Evolutionary conservation across 2,888 invertebrate genomes (phyloP), one percentile per base, ranked within the genome.

Genomic region (Cephonodes hylas): DNA sequence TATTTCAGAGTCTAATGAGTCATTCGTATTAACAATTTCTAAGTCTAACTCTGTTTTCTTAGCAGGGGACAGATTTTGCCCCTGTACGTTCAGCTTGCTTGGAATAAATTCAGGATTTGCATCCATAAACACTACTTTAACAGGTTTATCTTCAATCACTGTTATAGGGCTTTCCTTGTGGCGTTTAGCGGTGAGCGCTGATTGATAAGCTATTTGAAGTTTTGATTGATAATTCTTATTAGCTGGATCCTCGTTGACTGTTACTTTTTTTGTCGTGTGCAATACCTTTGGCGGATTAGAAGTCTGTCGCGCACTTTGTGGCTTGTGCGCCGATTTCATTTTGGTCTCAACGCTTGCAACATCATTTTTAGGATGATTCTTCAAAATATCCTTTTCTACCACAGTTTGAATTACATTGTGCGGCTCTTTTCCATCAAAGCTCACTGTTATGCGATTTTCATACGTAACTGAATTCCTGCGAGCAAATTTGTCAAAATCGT

Each of bases 141-240:
- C 91, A 18, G 91, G 91, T 70, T 89, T 89, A 64, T 92, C 91
- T 76, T 92, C 91, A n/a, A 91, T 85, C 5, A 91, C 87, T 31
- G 86, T 81, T 58, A 91, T 84, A 1, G 89, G 86, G 25, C 79
- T 76, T 67, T 89, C 86, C 62, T 81, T 79, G 64, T 88, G 86
- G 2, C 80, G 83, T 74, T 91, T 91, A 1, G 87, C 86, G 18
- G 88, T 89, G 58, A 91, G 68, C 25, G 85, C 88, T 5, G 86
- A 83, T 57, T 91, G 88, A 70, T 91, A 91, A 4, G 91, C 91
- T 60, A 84, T 80, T 76, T 91, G 88, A 60, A 91, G 76, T 69
- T 90, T 89, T 1, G 90, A 87, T 38, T 86, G 89, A 72, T 86
- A 83, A 66, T 84, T 85, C 77, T 86, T 89, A 57, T 72, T 83